Conservation (phyloP, 2,797 vertebrate genomes). For the Furcifer pardalis region DNA sequence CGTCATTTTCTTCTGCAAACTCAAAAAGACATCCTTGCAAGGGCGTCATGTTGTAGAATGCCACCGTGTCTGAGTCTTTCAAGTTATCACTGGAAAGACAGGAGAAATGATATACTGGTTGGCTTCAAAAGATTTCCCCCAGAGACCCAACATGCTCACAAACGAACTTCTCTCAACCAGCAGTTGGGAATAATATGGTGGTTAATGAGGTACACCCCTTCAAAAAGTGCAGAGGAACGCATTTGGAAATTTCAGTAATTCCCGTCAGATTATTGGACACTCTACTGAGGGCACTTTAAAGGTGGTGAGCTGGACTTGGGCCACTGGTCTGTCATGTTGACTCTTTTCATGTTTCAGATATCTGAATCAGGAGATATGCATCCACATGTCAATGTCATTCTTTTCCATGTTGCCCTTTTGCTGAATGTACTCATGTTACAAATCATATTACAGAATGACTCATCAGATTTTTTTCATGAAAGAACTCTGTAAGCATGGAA, state of each 20-base stretch:
- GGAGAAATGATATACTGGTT: not conserved
- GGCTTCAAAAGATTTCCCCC: not conserved
- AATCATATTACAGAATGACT: not conserved
- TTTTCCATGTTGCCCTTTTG: conserved; percentile 55
- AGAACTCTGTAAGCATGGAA: not conserved
- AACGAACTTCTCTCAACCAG: not conserved
- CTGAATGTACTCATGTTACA: not conserved
- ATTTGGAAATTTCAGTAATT: conserved; percentile 24
- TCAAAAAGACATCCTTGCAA: conserved; percentile 29
- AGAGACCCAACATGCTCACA: not conserved
- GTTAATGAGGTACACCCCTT: not conserved
- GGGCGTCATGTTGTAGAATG: not conserved
- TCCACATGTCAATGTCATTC: conserved; percentile 20
- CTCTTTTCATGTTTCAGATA: conserved; percentile 33
- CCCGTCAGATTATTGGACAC: conserved; percentile 25
- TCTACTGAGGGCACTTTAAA: conserved; percentile 35
- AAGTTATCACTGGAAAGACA: conserved; percentile 19
- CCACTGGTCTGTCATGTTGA: not conserved
- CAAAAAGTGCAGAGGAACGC: not conserved
- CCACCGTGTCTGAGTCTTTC: conserved; percentile 12
- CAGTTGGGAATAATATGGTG: conserved; percentile 13
- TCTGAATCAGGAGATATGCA: conserved; percentile 29
- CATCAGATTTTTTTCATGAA: not conserved
- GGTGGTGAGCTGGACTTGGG: conserved; percentile 35
- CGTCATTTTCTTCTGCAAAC: not conserved